Evolutionary conservation across 1,140 invertebrate species (phyloP).

Genomic region (Phymastichus coffea): DNA sequence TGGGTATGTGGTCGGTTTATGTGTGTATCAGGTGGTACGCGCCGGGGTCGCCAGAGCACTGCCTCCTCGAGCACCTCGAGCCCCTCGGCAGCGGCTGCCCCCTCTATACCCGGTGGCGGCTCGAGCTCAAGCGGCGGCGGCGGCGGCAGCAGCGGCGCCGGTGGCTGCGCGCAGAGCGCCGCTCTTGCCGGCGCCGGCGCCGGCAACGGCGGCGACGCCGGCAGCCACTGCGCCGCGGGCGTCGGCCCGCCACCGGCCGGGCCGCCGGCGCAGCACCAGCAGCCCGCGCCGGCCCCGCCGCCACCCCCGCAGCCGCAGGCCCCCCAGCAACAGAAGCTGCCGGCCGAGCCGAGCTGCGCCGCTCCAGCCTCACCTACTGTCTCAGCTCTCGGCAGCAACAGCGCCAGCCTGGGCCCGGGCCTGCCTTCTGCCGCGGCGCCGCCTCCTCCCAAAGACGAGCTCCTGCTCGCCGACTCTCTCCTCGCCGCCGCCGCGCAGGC

Average conservation of each 20-base stretch:
- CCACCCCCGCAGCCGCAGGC: conserved; percentile 30
- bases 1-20: conserved; percentile 58
- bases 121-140: too few species aligned
- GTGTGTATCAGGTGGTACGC: conserved; percentile 54
- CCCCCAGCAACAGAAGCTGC: conserved; percentile 35
- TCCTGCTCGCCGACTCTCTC: conserved; percentile 35
- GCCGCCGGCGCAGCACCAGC: not conserved
- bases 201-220: conserved; percentile 19
- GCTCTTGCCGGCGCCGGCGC: conserved; percentile 30
- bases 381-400: conserved; percentile 29
- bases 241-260: not conserved
- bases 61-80: conserved; percentile 49
- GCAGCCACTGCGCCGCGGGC: too few species aligned
- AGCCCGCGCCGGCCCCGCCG: conserved; percentile 13
- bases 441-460: not conserved
- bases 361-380: conserved; percentile 48
- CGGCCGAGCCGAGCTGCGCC: conserved; percentile 37
- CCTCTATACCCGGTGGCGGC: conserved; percentile 36
- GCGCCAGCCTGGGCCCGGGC: not conserved
- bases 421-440: not conserved
- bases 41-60: conserved; percentile 55
- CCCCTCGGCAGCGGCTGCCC: conserved; percentile 40
- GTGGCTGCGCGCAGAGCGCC: too few species aligned
- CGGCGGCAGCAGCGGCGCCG: conserved; percentile 24
- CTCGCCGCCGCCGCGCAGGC: conserved; percentile 37